phyloP scores from a whole-genome alignment of 1,140 invertebrate genomes.

The Hycleus cichorii region DNA sequence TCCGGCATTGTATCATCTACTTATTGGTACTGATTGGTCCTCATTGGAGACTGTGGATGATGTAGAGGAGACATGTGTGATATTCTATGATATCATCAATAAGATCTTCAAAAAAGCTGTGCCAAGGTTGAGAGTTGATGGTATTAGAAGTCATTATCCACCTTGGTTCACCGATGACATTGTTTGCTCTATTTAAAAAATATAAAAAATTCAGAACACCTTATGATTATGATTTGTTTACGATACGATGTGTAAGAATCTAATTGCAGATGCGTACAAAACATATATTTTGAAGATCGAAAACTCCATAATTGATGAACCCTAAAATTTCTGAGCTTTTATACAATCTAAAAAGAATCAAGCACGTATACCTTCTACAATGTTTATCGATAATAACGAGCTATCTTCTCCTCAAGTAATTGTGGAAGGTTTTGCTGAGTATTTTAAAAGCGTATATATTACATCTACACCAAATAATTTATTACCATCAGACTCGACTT shows the following conservation, averaged over 20 bases:
- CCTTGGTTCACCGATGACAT: not conserved
- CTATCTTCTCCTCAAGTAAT: not conserved
- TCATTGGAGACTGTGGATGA: not conserved
- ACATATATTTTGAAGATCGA: not conserved
- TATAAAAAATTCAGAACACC: not conserved
- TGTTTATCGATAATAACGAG: not conserved
- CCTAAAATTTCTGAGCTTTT: not conserved
- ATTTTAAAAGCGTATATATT: too few relatives aligned
- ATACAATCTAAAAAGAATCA: not conserved
- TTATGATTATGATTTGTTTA: not conserved
- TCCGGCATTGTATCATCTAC: not conserved
- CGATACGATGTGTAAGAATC: not conserved
- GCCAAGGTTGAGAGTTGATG: not conserved
- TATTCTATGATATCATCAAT: not conserved
- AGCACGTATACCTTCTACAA: not conserved
- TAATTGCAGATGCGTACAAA: not conserved
- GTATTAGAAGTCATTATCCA: not conserved
- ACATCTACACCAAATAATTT: too few relatives aligned
- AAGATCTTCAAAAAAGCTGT: not conserved
- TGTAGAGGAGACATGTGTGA: not conserved
- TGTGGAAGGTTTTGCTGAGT: not conserved
- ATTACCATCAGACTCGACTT: too few relatives aligned
- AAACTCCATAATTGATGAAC: not conserved
- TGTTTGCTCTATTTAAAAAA: not conserved
- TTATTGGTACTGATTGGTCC: not conserved